phyloP scores from a whole-genome alignment of 2,888 invertebrate species.

The Netelia virgata region DNA sequence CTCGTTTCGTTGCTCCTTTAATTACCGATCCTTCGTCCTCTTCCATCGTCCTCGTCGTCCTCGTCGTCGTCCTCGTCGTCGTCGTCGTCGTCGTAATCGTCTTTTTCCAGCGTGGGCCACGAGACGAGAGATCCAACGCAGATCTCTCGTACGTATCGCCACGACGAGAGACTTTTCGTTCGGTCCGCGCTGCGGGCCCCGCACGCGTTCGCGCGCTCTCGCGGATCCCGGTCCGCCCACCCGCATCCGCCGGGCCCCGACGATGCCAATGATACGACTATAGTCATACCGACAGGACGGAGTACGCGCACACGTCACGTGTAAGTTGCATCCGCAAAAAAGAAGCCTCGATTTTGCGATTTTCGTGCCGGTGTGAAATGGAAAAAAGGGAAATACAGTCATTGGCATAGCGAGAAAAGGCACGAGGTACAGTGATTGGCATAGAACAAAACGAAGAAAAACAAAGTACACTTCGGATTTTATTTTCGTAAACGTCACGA shows the following conservation, averaged over 20 bases:
- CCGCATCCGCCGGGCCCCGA: constrained; percentile 77
- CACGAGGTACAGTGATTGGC: background rate
- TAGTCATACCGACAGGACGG: background rate
- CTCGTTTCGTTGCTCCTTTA: constrained; percentile 56
- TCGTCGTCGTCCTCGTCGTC: constrained; percentile 25
- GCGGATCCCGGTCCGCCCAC: constrained; percentile 81
- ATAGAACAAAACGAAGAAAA: no score
- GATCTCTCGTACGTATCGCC: constrained; percentile 6
- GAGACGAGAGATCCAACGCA: constrained; percentile 38
- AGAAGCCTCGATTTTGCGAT: constrained; percentile 15
- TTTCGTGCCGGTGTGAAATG: constrained; percentile 1
- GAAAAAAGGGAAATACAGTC: background rate
- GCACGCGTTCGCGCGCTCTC: constrained; percentile 59
- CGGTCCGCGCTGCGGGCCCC: constrained; percentile 44
- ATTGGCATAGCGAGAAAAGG: background rate
- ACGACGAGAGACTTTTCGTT: constrained; percentile 46
- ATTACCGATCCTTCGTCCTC: constrained; percentile 55
- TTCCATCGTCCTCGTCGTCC: constrained; percentile 29
- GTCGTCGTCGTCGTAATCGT: constrained; percentile 30
- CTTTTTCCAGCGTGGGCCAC: constrained; percentile 54
- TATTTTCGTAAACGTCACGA: no score
- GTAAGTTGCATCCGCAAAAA: constrained; percentile 36
- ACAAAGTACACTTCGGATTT: no score
- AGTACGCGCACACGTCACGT: constrained; percentile 2
- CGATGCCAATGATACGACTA: constrained; percentile 42